Percentiles rank a stretch among this genome's conserved stretches.
These are phyloP conservation scores for Polypterus bichir DNA, from an alignment of 2,113 vertebrate species.

Conservation along the genomic window DNA sequence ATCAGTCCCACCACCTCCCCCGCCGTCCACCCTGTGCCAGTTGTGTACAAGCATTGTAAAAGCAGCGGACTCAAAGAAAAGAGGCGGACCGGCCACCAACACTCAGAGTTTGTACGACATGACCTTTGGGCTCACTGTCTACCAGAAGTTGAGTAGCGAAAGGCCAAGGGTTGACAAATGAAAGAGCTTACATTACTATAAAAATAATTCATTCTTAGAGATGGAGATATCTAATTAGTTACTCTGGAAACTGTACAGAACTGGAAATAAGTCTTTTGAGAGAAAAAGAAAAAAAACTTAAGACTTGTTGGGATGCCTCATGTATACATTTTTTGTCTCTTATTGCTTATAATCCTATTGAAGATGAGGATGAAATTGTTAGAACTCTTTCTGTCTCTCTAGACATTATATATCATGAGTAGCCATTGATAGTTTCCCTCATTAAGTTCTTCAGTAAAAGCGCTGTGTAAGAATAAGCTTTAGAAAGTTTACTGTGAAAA, in stretches of 20 bases:
- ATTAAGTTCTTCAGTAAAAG: too few relatives aligned
- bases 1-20: too few relatives aligned
- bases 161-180: slow-evolving; percentile 54
- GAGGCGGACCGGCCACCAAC: slow-evolving; percentile 55
- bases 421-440: too few relatives aligned
- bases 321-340: too few relatives aligned
- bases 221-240: slow-evolving; percentile 73
- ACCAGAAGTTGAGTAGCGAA: slow-evolving; percentile 62
- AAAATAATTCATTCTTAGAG: slow-evolving; percentile 66
- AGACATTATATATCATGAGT: too few relatives aligned
- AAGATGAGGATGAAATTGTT: too few relatives aligned
- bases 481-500: too few relatives aligned
- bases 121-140: slow-evolving; percentile 60
- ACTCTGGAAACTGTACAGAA: slow-evolving; percentile 64
- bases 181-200: slow-evolving; percentile 66
- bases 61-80: neutral
- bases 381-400: too few relatives aligned
- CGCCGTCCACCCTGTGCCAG: neutral
- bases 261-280: slow-evolving; percentile 48
- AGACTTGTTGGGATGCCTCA: too few relatives aligned
- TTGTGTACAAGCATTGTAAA: neutral
- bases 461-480: too few relatives aligned
- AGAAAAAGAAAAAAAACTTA: neutral
- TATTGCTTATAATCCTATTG: too few relatives aligned
- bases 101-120: slow-evolving; percentile 67